Percentiles rank a stretch among this genome's conserved stretches.
These are phyloP conservation scores for Uria lomvia DNA, from an alignment of 2,113 vertebrate species.

Conservation along the genomic window DNA sequence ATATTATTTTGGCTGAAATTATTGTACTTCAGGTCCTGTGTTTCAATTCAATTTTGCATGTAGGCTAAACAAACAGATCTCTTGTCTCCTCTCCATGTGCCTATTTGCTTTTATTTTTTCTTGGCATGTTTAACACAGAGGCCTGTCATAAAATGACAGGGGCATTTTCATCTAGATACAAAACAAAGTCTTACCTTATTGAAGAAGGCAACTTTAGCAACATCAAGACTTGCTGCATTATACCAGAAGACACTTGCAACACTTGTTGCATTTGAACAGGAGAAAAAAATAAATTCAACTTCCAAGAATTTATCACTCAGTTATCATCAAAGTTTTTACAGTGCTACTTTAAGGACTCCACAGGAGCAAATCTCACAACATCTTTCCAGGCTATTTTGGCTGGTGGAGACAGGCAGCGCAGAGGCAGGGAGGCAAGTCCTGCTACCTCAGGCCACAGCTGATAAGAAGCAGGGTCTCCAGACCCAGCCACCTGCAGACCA, in stretches of 20 bases:
- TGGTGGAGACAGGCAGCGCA: accelerated
- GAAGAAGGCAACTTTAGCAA: not conserved
- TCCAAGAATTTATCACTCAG: not conserved
- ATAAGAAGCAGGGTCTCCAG: not conserved
- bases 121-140: not conserved
- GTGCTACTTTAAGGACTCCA: not conserved
- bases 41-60: not conserved
- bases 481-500: accelerated
- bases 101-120: not conserved
- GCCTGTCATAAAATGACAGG: not conserved
- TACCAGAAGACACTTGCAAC: too few relatives aligned
- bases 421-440: not conserved
- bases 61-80: not conserved
- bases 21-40: not conserved
- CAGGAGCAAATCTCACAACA: not conserved
- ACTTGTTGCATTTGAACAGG: not conserved
- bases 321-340: not conserved
- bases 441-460: not conserved
- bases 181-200: not conserved
- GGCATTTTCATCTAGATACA: not conserved
- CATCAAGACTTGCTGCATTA: accelerated
- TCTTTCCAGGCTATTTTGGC: not conserved
- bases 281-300: not conserved
- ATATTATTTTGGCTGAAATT: not conserved
- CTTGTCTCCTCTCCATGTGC: not conserved